Percentiles rank a stretch among this genome's conserved stretches.
phyloP scores from a whole-genome alignment of 2,797 vertebrate genomes.

The Poecile montanus region DNA sequence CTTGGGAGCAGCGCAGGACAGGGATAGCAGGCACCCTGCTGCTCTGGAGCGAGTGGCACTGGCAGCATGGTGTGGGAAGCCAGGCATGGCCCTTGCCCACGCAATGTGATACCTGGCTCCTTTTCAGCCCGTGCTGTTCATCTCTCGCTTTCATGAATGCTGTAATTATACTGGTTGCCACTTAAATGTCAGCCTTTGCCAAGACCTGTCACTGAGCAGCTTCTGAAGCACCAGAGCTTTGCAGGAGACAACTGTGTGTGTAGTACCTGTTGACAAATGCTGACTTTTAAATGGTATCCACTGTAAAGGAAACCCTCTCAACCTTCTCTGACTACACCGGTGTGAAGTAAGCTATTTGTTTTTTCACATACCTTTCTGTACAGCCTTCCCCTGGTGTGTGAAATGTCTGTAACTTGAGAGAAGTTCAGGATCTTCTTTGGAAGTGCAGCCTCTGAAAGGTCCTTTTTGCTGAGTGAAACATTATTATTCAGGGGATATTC shows the following conservation, averaged over 20 bases:
- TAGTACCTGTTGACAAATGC: not conserved
- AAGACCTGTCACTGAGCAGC: not conserved
- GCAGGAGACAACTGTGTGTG: not conserved
- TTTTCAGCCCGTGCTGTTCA: not conserved
- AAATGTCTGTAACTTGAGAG: not conserved
- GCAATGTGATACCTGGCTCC: not conserved
- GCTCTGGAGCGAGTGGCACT: fast-evolving
- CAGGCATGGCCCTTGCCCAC: not conserved
- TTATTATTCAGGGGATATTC: not conserved
- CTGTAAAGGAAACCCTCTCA: not conserved
- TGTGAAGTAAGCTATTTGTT: not conserved
- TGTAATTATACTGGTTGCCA: not conserved
- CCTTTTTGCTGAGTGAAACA: not conserved
- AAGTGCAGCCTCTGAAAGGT: not conserved
- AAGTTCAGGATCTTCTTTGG: not conserved
- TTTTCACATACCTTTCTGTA: not conserved
- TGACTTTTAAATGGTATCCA: not conserved
- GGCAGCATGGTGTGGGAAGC: not conserved
- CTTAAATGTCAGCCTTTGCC: not conserved
- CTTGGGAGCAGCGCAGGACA: fast-evolving
- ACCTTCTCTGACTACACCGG: not conserved
- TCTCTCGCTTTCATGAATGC: not conserved
- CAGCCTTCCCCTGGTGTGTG: not conserved
- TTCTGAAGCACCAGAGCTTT: not conserved
- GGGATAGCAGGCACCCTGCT: not conserved